A percentile compares a stretch with the other conserved stretches of the same genome.
Evolutionary conservation across 2,113 vertebrate species (phyloP).

Genomic region (Brienomyrus brachyistius): DNA sequence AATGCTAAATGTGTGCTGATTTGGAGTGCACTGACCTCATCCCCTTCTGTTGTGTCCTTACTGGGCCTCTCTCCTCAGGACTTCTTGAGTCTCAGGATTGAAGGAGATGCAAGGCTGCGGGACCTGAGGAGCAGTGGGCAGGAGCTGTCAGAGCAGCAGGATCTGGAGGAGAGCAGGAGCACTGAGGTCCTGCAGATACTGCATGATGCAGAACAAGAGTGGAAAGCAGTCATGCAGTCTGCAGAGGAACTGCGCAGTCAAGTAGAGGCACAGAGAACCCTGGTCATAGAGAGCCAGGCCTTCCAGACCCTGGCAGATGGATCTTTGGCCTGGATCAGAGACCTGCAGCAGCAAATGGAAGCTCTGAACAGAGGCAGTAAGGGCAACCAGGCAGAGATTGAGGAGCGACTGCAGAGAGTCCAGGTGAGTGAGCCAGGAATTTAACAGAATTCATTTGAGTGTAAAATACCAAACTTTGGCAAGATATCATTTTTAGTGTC

Average conservation of each 20-base stretch:
- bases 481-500: not conserved
- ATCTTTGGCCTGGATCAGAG: conserved; percentile 17
- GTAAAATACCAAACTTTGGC: not conserved
- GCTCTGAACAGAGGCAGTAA: conserved; percentile 6
- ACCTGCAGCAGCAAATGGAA: conserved; percentile 18
- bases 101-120: conserved; percentile 48
- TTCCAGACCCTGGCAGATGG: conserved; percentile 20
- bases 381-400: conserved; percentile 8
- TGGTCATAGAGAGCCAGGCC: conserved; percentile 9
- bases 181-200: conserved; percentile 33
- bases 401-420: conserved; percentile 27
- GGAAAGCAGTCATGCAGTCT: conserved; percentile 34
- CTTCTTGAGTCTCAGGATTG: conserved; percentile 46
- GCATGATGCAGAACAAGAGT: conserved; percentile 37
- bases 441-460: not conserved
- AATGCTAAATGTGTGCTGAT: not conserved
- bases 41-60: not conserved
- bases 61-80: conserved; percentile 32
- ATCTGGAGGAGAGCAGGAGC: conserved; percentile 41
- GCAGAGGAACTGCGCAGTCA: conserved; percentile 47
- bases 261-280: not conserved
- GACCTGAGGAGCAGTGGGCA: conserved; percentile 43
- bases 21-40: not conserved
- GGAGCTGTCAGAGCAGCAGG: conserved; percentile 33
- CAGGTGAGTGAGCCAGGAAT: conserved; percentile 39